A percentile compares a stretch with the other conserved stretches of the same genome.
phyloP scores from a whole-genome alignment of 1,140 invertebrate species.

The Saccostrea glomerata region DNA sequence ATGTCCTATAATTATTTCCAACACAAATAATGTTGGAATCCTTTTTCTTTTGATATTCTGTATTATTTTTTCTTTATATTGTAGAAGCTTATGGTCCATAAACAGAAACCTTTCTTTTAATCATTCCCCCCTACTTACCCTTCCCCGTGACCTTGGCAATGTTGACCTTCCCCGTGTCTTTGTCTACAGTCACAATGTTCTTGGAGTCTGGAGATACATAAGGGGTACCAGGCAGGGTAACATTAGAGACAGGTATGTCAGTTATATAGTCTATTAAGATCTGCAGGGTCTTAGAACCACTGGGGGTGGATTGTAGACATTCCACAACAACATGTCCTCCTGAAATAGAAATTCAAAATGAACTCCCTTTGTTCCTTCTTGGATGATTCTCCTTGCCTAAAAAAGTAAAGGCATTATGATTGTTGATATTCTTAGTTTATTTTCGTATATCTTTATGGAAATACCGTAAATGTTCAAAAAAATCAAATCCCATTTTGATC shows the following conservation, averaged over 20 bases:
- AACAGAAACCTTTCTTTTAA: too few species aligned
- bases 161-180: constrained; percentile 85
- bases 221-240: constrained; percentile 84
- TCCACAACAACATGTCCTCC: constrained; percentile 88
- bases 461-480: too few species aligned
- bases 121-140: constrained; percentile 67
- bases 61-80: too few species aligned
- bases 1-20: too few species aligned
- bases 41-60: too few species aligned
- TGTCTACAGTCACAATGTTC: constrained; percentile 85
- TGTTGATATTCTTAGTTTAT: too few species aligned
- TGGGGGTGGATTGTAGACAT: constrained; percentile 80
- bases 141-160: constrained; percentile 85
- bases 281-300: constrained; percentile 78
- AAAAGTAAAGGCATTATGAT: too few species aligned
- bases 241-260: constrained; percentile 86
- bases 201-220: constrained; percentile 87
- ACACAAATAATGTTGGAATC: too few species aligned
- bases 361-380: not conserved
- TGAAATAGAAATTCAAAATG: constrained; percentile 69
- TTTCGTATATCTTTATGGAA: too few species aligned
- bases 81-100: too few species aligned
- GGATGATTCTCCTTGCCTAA: not conserved
- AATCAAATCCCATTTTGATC: too few species aligned
- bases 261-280: constrained; percentile 88